phyloP scores from a whole-genome alignment of 2,797 vertebrate species.

The Falco naumanni region DNA sequence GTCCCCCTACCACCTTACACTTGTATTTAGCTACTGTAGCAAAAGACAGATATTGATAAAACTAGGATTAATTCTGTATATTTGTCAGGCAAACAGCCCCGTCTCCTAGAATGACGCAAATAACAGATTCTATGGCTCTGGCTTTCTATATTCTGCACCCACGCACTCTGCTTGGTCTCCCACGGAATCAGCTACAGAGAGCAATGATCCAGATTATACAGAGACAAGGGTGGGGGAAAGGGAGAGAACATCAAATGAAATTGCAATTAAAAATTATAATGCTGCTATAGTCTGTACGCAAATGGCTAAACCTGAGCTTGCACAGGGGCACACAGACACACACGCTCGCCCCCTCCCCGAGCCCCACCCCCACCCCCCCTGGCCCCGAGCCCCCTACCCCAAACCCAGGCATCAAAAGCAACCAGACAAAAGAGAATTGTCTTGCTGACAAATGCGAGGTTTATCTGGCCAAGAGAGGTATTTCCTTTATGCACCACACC shows the following conservation, averaged over 20 bases:
- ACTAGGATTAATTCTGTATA: constrained; percentile 81
- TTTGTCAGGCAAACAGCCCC: constrained; percentile 83
- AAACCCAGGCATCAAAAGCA: constrained; percentile 7
- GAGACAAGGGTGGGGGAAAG: constrained; percentile 55
- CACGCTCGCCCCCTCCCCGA: not conserved
- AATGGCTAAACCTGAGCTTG: constrained; percentile 39
- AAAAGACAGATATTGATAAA: constrained; percentile 79
- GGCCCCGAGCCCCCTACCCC: constrained; percentile 1
- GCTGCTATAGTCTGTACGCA: constrained; percentile 33
- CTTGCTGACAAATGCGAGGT: constrained; percentile 51
- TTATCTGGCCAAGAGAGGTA: constrained; percentile 48
- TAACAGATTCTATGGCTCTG: constrained; percentile 81
- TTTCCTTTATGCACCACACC: constrained; percentile 45
- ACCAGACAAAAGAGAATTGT: constrained; percentile 49
- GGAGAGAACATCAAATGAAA: constrained; percentile 69
- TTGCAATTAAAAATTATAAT: constrained; percentile 72
- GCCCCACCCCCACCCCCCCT: not conserved
- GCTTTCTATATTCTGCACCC: constrained; percentile 84
- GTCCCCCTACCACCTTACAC: constrained; percentile 48
- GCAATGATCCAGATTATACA: constrained; percentile 78
- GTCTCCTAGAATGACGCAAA: constrained; percentile 83
- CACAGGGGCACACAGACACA: not conserved
- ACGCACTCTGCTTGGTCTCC: constrained; percentile 87
- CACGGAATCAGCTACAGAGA: constrained; percentile 85
- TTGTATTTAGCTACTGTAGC: constrained; percentile 77